phyloP scores from a whole-genome alignment of 2,888 invertebrate genomes.

The Colostygia pectinataria region DNA sequence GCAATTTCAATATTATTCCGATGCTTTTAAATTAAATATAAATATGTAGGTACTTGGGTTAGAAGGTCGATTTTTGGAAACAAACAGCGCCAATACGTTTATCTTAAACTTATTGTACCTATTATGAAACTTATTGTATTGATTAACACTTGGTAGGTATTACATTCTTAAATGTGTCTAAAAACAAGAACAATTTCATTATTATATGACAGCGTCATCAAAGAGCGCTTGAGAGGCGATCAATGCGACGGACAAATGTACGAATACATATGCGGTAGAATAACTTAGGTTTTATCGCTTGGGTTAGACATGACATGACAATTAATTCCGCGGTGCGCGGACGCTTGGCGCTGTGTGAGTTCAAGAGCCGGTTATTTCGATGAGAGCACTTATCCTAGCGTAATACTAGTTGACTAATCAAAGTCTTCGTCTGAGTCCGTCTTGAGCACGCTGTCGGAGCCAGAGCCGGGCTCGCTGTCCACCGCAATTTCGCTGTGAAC shows the following conservation, averaged over 20 bases:
- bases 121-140: background rate
- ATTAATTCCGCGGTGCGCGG: conserved; percentile 5
- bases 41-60: background rate
- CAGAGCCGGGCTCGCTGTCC: conserved; percentile 75
- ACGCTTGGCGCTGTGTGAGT: conserved; percentile 19
- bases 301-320: conserved; percentile 11
- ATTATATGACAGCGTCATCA: background rate
- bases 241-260: conserved; percentile 7
- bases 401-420: conserved; percentile 52
- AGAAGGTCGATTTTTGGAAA: conserved; percentile 10
- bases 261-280: conserved; percentile 8
- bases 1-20: conserved; percentile 2
- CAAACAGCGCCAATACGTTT: conserved; percentile 14
- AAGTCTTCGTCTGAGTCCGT: conserved; percentile 80
- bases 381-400: conserved; percentile 45
- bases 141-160: background rate
- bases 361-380: conserved; percentile 32
- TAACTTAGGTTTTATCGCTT: conserved; percentile 18
- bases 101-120: too few species aligned
- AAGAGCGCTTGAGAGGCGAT: background rate
- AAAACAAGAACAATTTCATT: background rate
- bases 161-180: background rate
- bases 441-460: conserved; percentile 76
- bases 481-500: conserved; percentile 63
- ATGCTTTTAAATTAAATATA: conserved; percentile 5